A percentile compares a stretch with the other conserved stretches of the same genome.
phyloP scores from a whole-genome alignment of 2,888 invertebrate genomes.

The Furcula furcula region DNA sequence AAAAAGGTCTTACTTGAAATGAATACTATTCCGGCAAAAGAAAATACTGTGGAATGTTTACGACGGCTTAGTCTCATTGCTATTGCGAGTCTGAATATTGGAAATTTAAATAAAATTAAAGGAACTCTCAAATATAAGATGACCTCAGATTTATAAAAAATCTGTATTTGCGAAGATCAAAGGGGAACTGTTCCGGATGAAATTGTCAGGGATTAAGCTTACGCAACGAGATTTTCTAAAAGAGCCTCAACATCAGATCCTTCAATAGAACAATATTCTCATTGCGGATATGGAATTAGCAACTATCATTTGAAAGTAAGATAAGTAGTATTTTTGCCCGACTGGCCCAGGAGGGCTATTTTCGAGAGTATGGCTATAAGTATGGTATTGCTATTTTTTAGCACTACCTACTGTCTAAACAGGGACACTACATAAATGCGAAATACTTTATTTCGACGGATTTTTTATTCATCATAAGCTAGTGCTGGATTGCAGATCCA shows the following conservation, averaged over 20 bases:
- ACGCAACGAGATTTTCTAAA: conserved; percentile 40
- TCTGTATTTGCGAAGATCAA: conserved; percentile 32
- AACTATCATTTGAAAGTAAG: too few species aligned
- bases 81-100: conserved; percentile 7
- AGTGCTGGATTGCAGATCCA: too few species aligned
- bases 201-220: conserved; percentile 43
- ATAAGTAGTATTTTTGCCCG: too few species aligned
- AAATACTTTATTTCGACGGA: too few species aligned
- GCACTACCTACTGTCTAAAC: too few species aligned
- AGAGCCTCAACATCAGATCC: conserved; percentile 36
- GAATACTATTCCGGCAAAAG: conserved; percentile 11
- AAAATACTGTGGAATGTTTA: conserved; percentile 16
- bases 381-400: too few species aligned
- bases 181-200: conserved; percentile 20
- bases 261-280: conserved; percentile 21
- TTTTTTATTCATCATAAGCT: too few species aligned
- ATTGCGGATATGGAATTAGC: conserved; percentile 9
- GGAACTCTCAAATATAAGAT: conserved; percentile 10
- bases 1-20: conserved; percentile 15
- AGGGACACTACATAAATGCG: too few species aligned
- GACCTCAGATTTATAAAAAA: conserved; percentile 14
- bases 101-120: conserved; percentile 7
- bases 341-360: too few species aligned
- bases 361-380: too few species aligned
- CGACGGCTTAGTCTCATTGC: conserved; percentile 13